Evolutionary conservation across 2,797 vertebrate genomes (phyloP), one percentile per base, ranked within the genome.

Genomic region (Pelodytes ibericus): DNA sequence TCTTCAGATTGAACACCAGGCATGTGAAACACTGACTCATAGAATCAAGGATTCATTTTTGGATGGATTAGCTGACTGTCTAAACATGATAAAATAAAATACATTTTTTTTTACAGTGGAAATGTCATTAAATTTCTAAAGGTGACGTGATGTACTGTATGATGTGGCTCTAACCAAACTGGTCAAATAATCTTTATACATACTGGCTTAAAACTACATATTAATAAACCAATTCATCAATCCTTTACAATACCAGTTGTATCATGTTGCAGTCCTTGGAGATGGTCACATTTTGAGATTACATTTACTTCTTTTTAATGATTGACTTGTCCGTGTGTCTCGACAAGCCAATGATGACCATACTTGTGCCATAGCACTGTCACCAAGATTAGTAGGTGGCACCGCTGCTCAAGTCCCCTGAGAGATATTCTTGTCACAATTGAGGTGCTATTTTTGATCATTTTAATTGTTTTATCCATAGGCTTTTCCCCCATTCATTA

Each of bases 1-100:
- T 79, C 76, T 73, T 79, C 71, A 73, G 70, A 79, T 51, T 79
- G 76, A 79, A 79, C 56, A 36, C 66, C 71, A 73, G 36, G 22
- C 20, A 11, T 67, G 44, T 79, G 70, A 66, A 79, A 79, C 70
- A 79, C 76, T 79, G 76, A 79, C 76, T 79, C 76, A 79, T 79
- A 79, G 76, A 79, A 79, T 79, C 76, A 79, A 79, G 71, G 76
- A 72, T 73, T 79, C 44, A 47, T 79, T 78, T 78, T 73, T 72
- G 63, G 72, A 79, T 68, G 70, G 56, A 72, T 62, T 62, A 66
- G 61, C 61, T 77, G 26, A 56, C 20, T 71, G 63, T 7, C 58
- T 60, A 69, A 77, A 36, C 65, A 59, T 33, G 7, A 30, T 24
- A 33, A 77, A 36, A 27, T 53, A 62, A 69, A 44, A 16, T 30